Evolutionary conservation across 2,888 invertebrate species (phyloP), one percentile per base, ranked within the genome.

Genomic region (Tiliacea aurago): DNA sequence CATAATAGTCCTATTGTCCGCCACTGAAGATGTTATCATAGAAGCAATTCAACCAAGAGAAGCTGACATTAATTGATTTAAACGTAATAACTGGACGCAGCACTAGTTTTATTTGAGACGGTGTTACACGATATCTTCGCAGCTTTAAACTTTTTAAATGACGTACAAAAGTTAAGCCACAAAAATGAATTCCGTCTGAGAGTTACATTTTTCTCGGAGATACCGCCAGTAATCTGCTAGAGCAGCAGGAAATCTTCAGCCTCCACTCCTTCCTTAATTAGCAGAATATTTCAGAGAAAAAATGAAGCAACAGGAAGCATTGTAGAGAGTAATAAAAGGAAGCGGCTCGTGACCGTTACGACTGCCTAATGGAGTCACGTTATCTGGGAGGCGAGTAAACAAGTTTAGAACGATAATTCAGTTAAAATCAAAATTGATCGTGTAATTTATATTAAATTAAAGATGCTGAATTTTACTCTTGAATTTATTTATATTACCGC

Each of bases 201-300:
- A 91, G 91, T 90, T 88, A 93, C 90, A 93, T 94, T 94, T 93
- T 94, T 91, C 91, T 91, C 90, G 78, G 91, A 92, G 93, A 93
- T 92, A 92, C 92, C 90, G 92, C 86, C 86, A 90, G 93, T 94
- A 94, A 94, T 94, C 94, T 94, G 93, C 94, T 93, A 90, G 92
- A 92, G 90, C 92, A 94, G 93, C 93, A 94, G 94, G 94, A 95
- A 95, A 94, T 94, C 94, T 94, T 93, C 93, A 93, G 94, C 90
- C 93, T 91, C 93, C 93, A 93, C 93, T 95, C 92, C 91, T 94
- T 94, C 93, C 94, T 95, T 95, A 95, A 95, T 95, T 95, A 95
- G 94, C 93, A 92, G 94, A 94, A 95, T 95, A 94, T 94, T 94
- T 94, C 92, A 93, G 89, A 90, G 89, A 90, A 94, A 94, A 94